Evolutionary conservation across 1,140 invertebrate species (phyloP).

Genomic region (Cataglyphis hispanica): DNA sequence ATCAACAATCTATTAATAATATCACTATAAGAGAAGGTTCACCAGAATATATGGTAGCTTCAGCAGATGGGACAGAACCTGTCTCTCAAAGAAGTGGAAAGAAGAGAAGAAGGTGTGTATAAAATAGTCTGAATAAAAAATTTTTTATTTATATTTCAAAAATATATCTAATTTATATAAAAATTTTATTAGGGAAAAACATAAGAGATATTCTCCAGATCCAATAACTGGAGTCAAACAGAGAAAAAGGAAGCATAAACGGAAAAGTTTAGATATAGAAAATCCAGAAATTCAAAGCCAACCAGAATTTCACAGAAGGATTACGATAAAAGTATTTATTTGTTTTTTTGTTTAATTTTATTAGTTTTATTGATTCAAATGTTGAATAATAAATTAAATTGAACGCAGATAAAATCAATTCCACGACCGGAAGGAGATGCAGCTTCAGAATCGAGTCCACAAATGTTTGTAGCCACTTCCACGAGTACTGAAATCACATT

Average conservation of each 20-base stretch:
- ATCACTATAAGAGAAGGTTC: constrained; percentile 82
- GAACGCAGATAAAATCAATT: constrained; percentile 92
- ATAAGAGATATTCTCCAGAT: constrained; percentile 85
- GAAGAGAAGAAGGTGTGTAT: constrained; percentile 81
- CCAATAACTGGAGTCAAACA: constrained; percentile 85
- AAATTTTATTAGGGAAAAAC: constrained; percentile 81
- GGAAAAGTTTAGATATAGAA: constrained; percentile 91
- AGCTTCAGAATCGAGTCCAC: constrained; percentile 88
- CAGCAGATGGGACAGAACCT: constrained; percentile 81
- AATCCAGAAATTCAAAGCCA: constrained; percentile 86
- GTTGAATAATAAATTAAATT: constrained; percentile 1
- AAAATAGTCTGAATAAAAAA: background rate
- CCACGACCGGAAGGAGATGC: constrained; percentile 91
- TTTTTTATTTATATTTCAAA: background rate
- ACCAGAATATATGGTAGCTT: constrained; percentile 85
- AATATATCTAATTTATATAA: constrained; percentile 21
- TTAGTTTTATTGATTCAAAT: constrained; percentile 24
- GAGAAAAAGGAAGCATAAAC: constrained; percentile 86
- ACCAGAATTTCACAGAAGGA: constrained; percentile 89
- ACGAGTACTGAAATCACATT: constrained; percentile 90
- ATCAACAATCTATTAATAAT: constrained; percentile 78
- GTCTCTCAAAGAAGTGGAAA: constrained; percentile 83
- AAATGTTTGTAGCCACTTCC: constrained; percentile 91
- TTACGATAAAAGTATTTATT: constrained; percentile 90
- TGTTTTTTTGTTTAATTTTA: constrained; percentile 8